A percentile compares a stretch with the other conserved stretches of the same genome.
Conservation (phyloP, 2,113 vertebrate genomes). For the Salvelinus namaycush region DNA sequence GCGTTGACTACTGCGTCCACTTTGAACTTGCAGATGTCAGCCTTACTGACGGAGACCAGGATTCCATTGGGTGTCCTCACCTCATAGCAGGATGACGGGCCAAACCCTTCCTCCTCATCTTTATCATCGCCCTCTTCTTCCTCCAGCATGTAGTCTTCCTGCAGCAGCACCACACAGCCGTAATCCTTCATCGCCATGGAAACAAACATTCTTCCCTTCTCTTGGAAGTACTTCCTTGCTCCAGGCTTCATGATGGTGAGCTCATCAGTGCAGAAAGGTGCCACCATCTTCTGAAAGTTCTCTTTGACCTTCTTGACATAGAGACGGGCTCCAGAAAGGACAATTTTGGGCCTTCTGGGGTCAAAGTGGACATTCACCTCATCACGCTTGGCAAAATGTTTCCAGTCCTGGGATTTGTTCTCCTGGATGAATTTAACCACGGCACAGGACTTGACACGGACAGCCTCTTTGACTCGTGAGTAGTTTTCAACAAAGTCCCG, state of each 20-base stretch:
- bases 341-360: slow-evolving; percentile 54
- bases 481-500: slow-evolving; percentile 68
- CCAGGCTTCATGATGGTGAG: slow-evolving; percentile 78
- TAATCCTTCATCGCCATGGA: slow-evolving; percentile 50
- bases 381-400: slow-evolving; percentile 41
- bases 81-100: slow-evolving; percentile 26
- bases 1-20: slow-evolving; percentile 85
- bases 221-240: slow-evolving; percentile 75
- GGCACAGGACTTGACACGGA: slow-evolving; percentile 54
- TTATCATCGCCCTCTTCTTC: slow-evolving; percentile 22
- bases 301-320: slow-evolving; percentile 61
- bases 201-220: slow-evolving; percentile 45
- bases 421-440: slow-evolving; percentile 69
- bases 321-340: slow-evolving; percentile 68
- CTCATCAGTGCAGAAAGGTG: slow-evolving; percentile 52
- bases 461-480: slow-evolving; percentile 52
- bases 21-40: slow-evolving; percentile 66
- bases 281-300: slow-evolving; percentile 41
- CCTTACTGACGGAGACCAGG: slow-evolving; percentile 69
- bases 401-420: slow-evolving; percentile 55
- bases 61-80: slow-evolving; percentile 63
- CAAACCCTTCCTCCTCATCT: not conserved
- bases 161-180: slow-evolving; percentile 73
- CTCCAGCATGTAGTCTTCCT: slow-evolving; percentile 50
- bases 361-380: slow-evolving; percentile 62